A percentile compares a stretch with the other conserved stretches of the same genome.
phyloP scores from a whole-genome alignment of 2,113 vertebrate species.

The Dinomys branickii region DNA sequence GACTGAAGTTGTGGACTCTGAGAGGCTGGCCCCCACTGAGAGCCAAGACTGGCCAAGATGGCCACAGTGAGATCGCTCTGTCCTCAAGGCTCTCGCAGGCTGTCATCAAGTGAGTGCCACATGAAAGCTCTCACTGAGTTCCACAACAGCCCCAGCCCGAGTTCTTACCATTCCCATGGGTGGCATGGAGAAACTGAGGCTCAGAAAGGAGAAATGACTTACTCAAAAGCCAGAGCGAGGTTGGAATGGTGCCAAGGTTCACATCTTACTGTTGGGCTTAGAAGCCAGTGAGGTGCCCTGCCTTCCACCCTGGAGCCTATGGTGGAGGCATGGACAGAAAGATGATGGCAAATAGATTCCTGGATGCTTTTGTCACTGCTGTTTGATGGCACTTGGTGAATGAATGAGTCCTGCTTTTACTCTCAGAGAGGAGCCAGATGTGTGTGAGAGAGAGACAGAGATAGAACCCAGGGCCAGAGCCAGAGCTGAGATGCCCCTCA shows the following conservation, averaged over 20 bases:
- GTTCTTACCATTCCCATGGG: background rate
- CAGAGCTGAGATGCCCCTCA: background rate
- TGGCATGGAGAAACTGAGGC: background rate
- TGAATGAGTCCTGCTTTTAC: background rate
- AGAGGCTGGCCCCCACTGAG: no score
- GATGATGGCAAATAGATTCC: fast-evolving
- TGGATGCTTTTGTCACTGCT: background rate
- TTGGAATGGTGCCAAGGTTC: background rate
- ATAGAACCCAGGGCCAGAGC: background rate
- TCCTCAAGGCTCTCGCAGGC: background rate
- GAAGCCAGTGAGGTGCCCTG: no score
- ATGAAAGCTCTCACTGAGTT: background rate
- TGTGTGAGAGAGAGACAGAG: background rate
- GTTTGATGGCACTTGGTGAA: background rate
- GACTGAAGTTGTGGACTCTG: background rate
- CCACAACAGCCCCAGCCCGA: background rate
- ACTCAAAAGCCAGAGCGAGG: background rate
- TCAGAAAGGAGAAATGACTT: background rate
- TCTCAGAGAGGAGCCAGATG: background rate
- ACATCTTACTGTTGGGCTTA: background rate
- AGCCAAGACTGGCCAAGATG: no score
- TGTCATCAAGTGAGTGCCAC: background rate
- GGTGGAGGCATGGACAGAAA: background rate
- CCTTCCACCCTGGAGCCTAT: fast-evolving
- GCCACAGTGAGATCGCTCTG: no score